Base-by-base conservation (phyloP, 1,140 invertebrate species). In the Bombus turneri region DNA sequence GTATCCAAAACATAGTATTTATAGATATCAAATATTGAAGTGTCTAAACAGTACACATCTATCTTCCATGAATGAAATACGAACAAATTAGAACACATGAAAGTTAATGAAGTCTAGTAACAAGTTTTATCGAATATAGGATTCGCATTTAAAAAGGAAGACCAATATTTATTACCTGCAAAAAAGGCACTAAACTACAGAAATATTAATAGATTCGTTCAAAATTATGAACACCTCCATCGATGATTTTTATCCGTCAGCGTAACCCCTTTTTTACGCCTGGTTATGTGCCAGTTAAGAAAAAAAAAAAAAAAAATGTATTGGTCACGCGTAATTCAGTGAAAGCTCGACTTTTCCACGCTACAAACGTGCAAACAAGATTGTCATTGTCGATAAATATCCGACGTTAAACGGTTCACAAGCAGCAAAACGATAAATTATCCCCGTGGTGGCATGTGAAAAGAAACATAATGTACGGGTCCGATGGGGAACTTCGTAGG, bases 351-450 rank as follows among this genome's bases (percentile, higher is more conserved):
- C 28, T 25, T 18, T 10, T 25, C 34, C 43, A 18, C 62, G 41
- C 28, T 37, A 28, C 39, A 13, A 81, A 25, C 34, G 34, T 12
- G 69, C 47, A 69, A 68, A 68, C 47, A 57, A 72, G 47, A 31
- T 62, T 31, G 69, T 81, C 39, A 43, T 62, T 31, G 69, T 25
- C 53, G 68, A 72, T 81, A 62, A 28, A 73, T 81, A 43, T 34
- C 22, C 39, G 53, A 25, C 80, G 28, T 3, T 53, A 59, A 81
- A 41, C 53, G 68, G 47, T 73, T 47, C 41, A 5, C 77, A n/a
- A 69, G 31, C 64, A n/a, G 39, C 41, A 18, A 28, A 72, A 81
- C 47, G 28, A 81, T 81, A 81, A 73, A 81, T 81, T 73, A 62
- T 28, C 2, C 31, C 62, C 34, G 13, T 39, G 28, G 75, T 25